These are phyloP conservation scores for Irena cyanogastra DNA, from an alignment of 2,113 vertebrate genomes.

Conservation along the genomic window DNA sequence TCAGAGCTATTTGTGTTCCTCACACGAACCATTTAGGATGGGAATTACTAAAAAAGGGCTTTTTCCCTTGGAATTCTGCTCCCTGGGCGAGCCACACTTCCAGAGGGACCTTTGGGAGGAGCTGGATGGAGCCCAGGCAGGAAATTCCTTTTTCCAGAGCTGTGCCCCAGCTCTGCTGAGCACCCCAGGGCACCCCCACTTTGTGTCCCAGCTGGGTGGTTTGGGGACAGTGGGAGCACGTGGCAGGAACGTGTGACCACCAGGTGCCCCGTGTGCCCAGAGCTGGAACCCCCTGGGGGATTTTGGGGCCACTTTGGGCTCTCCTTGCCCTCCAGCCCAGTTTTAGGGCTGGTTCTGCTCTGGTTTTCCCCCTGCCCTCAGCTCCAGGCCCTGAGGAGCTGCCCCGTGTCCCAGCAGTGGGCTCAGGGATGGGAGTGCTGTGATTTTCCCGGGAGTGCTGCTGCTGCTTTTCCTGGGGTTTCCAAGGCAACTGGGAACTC, in stretches of 20 bases:
- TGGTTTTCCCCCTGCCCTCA: accelerated
- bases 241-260: not conserved
- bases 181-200: not conserved
- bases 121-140: not conserved
- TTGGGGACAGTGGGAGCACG: not conserved
- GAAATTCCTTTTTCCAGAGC: not conserved
- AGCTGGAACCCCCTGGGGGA: too few species aligned
- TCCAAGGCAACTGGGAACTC: constrained; percentile 25
- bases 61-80: not conserved
- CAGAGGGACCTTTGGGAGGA: not conserved
- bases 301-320: accelerated
- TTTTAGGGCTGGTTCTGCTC: accelerated
- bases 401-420: not conserved
- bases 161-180: too few species aligned
- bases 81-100: not conserved
- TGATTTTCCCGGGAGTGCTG: not conserved
- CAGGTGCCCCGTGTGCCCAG: too few species aligned
- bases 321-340: not conserved
- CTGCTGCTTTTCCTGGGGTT: not conserved
- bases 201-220: accelerated
- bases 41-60: not conserved
- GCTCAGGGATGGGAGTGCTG: not conserved
- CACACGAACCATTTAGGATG: not conserved
- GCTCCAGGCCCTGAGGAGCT: not conserved
- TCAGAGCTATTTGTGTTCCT: not conserved